Conservation (phyloP, 35 echinoderm and acorn worm species). For the Nesometra sesokonis region DNA sequence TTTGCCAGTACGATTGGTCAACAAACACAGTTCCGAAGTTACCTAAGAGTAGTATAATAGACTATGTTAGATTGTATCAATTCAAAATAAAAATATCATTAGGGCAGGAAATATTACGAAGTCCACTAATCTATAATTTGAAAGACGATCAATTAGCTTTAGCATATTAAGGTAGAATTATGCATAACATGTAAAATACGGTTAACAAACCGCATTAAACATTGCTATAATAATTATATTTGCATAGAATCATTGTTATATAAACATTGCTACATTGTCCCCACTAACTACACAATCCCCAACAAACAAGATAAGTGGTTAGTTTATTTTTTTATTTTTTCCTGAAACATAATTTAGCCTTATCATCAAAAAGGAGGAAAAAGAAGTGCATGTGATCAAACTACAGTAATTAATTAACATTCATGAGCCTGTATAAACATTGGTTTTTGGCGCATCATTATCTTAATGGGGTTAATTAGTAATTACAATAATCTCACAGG, state of each 20-base stretch:
- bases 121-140: background rate
- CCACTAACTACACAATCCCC: background rate
- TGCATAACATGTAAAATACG: too few species aligned
- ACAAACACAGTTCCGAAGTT: slow-evolving; percentile 97
- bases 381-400: background rate
- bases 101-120: too few species aligned
- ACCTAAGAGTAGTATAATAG: slow-evolving; percentile 27
- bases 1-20: slow-evolving; percentile 99
- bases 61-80: background rate
- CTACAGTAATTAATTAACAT: background rate
- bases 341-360: background rate
- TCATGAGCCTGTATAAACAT: background rate
- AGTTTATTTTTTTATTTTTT: background rate
- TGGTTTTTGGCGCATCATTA: too few species aligned
- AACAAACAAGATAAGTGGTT: background rate
- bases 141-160: background rate
- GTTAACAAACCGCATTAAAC: too few species aligned
- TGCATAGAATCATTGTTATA: background rate
- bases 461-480: too few species aligned
- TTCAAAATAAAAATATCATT: background rate
- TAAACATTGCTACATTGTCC: background rate
- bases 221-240: background rate
- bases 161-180: too few species aligned
- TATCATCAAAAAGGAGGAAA: background rate
- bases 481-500: too few species aligned